Conservation (phyloP, 2,113 vertebrate species). For the Sterna hirundo region DNA sequence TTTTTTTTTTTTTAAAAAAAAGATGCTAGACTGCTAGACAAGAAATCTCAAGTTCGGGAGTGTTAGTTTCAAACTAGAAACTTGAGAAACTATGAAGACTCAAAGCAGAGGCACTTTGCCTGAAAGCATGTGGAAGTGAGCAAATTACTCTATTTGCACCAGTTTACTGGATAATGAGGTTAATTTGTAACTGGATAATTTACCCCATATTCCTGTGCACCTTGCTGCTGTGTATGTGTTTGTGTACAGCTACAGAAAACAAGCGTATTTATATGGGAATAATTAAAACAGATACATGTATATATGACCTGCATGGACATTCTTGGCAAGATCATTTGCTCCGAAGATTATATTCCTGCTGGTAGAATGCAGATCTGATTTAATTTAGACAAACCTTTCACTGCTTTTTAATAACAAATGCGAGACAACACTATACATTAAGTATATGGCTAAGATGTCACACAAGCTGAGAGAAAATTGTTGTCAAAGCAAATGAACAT, state of each 20-base stretch:
- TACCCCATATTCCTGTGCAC: not conserved
- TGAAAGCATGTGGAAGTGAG: not conserved
- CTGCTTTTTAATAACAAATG: conserved; percentile 6
- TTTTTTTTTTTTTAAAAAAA: not conserved
- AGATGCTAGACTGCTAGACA: not conserved
- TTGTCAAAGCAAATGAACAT: conserved; percentile 51
- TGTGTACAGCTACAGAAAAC: not conserved
- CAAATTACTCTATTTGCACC: not conserved
- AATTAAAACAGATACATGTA: not conserved
- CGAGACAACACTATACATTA: not conserved
- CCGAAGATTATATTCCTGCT: not conserved
- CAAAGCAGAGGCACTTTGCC: not conserved
- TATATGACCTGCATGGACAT: not conserved
- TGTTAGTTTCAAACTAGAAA: not conserved
- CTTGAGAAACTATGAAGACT: not conserved
- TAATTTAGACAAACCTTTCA: conserved; percentile 14
- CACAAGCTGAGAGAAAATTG: not conserved
- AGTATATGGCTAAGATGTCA: not conserved
- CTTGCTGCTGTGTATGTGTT: not conserved
- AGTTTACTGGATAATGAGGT: not conserved
- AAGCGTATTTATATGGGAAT: not conserved
- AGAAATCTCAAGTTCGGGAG: not conserved
- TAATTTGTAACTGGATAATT: not conserved
- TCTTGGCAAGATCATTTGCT: not conserved
- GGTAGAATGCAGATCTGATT: not conserved